These are phyloP conservation scores for Xenentodon cancila DNA, from an alignment of 2,797 vertebrate species.

Conservation along the genomic window DNA sequence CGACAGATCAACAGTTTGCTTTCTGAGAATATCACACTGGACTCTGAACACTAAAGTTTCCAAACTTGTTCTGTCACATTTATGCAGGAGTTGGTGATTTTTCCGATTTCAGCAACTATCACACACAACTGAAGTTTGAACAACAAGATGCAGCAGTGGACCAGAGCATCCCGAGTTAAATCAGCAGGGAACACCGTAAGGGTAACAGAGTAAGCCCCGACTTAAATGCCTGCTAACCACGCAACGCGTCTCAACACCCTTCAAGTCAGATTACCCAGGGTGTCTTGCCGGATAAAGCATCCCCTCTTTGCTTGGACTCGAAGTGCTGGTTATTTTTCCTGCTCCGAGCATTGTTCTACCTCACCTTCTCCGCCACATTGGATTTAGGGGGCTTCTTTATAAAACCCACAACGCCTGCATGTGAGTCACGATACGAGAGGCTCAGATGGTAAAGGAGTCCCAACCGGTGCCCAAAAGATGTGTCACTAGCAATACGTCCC, in stretches of 20 bases:
- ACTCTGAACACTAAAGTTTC: too few relatives aligned
- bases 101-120: not conserved
- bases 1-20: too few relatives aligned
- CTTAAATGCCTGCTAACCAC: slow-evolving; percentile 49
- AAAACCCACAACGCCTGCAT: slow-evolving; percentile 43
- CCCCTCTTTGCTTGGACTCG: slow-evolving; percentile 43
- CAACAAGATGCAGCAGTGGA: not conserved
- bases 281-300: slow-evolving; percentile 55
- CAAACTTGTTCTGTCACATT: too few relatives aligned
- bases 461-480: slow-evolving; percentile 79
- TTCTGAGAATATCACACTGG: too few relatives aligned
- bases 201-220: slow-evolving; percentile 7
- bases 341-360: slow-evolving; percentile 70
- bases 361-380: slow-evolving; percentile 77
- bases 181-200: slow-evolving; percentile 8
- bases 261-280: slow-evolving; percentile 67
- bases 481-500: slow-evolving; percentile 75
- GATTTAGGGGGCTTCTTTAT: slow-evolving; percentile 60
- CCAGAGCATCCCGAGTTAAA: not conserved
- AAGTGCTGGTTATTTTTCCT: slow-evolving; percentile 60
- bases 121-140: not conserved
- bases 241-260: slow-evolving; percentile 49
- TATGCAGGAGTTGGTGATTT: too few relatives aligned
- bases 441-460: slow-evolving; percentile 79
- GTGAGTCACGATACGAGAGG: slow-evolving; percentile 70